Evolutionary conservation across 2,797 vertebrate species (phyloP).

Genomic region (Rhynchonycteris naso): DNA sequence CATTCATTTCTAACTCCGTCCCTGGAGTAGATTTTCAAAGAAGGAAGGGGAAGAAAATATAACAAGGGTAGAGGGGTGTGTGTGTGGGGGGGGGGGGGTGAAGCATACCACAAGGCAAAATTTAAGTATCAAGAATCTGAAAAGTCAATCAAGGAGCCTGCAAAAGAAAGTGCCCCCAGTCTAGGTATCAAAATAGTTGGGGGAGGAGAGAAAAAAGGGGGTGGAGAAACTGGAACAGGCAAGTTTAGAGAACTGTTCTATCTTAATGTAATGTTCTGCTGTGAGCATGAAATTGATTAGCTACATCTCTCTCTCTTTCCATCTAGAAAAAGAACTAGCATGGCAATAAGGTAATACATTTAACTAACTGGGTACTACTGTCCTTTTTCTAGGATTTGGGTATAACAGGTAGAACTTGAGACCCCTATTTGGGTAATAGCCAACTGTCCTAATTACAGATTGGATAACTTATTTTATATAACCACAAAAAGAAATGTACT

Average conservation of each 20-base stretch:
- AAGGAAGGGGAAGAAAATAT: neutral
- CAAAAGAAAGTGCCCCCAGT: conserved; percentile 7
- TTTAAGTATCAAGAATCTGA: neutral
- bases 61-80: accelerated
- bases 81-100: too few species aligned
- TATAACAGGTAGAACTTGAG: conserved; percentile 10
- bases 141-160: neutral
- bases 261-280: too few species aligned
- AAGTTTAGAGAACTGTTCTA: too few species aligned
- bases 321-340: conserved; percentile 48
- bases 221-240: neutral
- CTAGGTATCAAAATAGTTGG: neutral
- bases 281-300: neutral
- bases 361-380: neutral
- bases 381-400: conserved; percentile 5
- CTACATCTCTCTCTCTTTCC: neutral
- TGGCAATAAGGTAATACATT: conserved; percentile 8
- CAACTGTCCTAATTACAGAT: conserved; percentile 63
- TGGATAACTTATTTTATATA: conserved; percentile 57
- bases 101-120: neutral
- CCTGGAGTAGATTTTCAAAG: neutral
- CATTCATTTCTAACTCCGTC: neutral
- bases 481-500: conserved; percentile 42
- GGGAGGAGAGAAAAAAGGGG: neutral
- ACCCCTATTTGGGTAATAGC: neutral